Evolutionary conservation across 2,888 invertebrate species (phyloP), one percentile per base, ranked within the genome.

Genomic region (Sepiola atlantica): DNA sequence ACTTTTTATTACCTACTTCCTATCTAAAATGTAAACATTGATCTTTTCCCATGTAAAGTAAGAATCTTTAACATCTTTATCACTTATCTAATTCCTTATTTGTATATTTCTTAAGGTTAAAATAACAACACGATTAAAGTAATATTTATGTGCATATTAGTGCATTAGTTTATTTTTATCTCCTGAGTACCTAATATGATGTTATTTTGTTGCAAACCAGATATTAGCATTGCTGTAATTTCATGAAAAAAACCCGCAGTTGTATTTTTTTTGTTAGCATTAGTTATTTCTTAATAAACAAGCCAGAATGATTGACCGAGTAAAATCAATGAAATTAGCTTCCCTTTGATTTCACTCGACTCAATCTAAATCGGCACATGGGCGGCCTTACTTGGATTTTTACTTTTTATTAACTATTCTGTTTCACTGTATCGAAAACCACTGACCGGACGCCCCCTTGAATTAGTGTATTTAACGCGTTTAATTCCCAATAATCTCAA

Each of bases 291-390:
- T 77, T 77, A 77, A 77, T n/a, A 77, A n/a, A 32, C 77, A 77
- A 77, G n/a, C 77, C 16, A n/a, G 77, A 77, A 77, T 77, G 77
- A 77, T 77, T 77, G 77, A 77, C 77, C n/a, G 77, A 77, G 32
- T n/a, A 77, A 32, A 77, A 77, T 77, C 77, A 77, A 77, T 77
- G 32, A 77, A 77, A 77, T 77, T 77, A 77, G 77, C 77, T 77
- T 77, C 16, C 77, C 77, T 77, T 77, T 77, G 77, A 77, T 77
- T n/a, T 77, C 32, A 16, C 1, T 77, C 77, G n/a, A 77, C 77
- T n/a, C n/a, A 12, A n/a, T 77, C 32, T n/a, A 32, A 77, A 77
- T 32, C 77, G 32, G 77, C n/a, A 77, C 77, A n/a, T 77, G 32
- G 77, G 77, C 77, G 77, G n/a, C 77, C n/a, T n/a, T 77, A 77